Evolutionary conservation across 2,888 invertebrate genomes (phyloP), one percentile per base, ranked within the genome.

Genomic region (Ennomos fuscantarius): DNA sequence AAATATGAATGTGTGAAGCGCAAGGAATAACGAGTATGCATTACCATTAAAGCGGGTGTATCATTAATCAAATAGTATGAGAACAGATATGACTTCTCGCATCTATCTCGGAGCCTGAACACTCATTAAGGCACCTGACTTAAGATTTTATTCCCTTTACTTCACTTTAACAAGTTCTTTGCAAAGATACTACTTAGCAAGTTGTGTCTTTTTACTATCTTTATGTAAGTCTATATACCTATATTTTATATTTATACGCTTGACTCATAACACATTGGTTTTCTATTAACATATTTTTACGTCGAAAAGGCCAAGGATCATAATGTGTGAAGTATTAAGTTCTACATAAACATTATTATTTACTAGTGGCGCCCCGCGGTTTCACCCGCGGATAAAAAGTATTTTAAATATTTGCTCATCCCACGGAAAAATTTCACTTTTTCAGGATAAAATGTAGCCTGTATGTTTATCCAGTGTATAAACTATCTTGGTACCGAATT

Each of bases 1-100:
- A 63, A 24, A 24, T 24, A 24, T 24, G 24, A 24, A 66, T 65
- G 9, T 31, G 63, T 37, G 52, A 42, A 41, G 33, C 31, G 46
- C 36, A 15, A 46, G 37, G 57, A 43, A 10, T 52, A 65, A 68
- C 60, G 61, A 69, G 63, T 68, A 53, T 73, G 35, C 55, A 69
- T 73, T 72, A 70, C 67, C 68, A 75, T 75, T 70, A 73, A 53
- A 53, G n/a, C 40, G 54, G 53, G 39, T 42, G 50, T 52, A 60
- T 45, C 55, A 70, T 75, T 62, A 70, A 73, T 77, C 76, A 69
- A 56, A 46, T 48, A 45, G 41, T 68, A 64, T 65, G 67, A 52
- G 55, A 59, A 62, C 50, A 61, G 33, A 37, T 46, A 36, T 61
- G 71, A 65, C 70, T 63, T 57, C 61, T 51, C 5, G 24, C 60